Evolutionary conservation across 35 echinoderm and acorn worm species (phyloP), one percentile per base, ranked within the genome.

Genomic region (Strongylocentrotus purpuratus): DNA sequence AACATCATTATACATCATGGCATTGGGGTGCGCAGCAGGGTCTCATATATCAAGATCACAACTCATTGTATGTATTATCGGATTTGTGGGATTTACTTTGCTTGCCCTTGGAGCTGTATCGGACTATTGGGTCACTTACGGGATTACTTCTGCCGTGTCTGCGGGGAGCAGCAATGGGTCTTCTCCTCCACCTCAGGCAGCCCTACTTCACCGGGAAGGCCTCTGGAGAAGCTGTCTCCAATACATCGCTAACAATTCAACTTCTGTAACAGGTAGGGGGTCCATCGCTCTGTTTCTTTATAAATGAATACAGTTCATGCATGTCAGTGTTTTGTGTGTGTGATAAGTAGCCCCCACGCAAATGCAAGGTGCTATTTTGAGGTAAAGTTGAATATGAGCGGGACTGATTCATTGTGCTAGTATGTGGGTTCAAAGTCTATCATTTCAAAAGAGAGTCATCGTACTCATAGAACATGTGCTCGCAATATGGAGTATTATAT

Each of bases 1-100:
- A 28, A 78, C 65, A 78, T 78, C 65, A 78, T 4, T 8, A n/a
- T 78, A 78, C 33, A 89, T 87, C 86, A 93, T 33, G 47, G 41
- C 31, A 18, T 52, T 93, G 91, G 91, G 33, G 91, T 93, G 91
- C 91, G 48, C 91, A 47, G 91, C 91, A 32, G 91, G 91, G 31
- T 32, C 91, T 9, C 91, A 93, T 58, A 28, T 93, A 46, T 93
- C 91, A 31, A 93, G 31, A 58, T 93, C 91, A 13, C 91, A 93
- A 58, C 91, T 93, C 3, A 93, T 93, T 58, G 31, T 93, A 14
- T 50, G 46, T 32, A 58, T 93, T 58, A 58, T 93, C 48, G 91
- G 91, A 93, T 93, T 93, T 93, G 14, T 93, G 2, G 91, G 91
- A 50, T 93, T 93, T 48, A 93, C 91, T 13, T n/a, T 93, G 9